Evolutionary conservation across 2,113 vertebrate genomes (phyloP), one percentile per base, ranked within the genome.

Genomic region (Hystrix brachyura): DNA sequence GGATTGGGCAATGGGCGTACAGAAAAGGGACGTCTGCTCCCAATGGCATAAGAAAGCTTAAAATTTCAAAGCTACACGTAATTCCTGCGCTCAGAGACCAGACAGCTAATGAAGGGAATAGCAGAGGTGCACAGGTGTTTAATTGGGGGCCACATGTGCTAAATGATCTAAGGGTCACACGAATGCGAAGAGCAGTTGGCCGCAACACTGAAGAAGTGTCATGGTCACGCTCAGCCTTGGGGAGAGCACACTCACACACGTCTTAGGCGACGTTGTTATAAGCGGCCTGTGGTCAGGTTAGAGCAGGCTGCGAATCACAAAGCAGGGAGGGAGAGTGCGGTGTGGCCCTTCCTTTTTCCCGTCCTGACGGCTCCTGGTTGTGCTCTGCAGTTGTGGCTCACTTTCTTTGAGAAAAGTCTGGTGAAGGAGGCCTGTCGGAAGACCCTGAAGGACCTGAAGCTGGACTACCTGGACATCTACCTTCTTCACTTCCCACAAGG

Each of bases 391-490:
- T 96, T 99, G 57, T 99, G 99, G 99, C 92, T 94, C 94, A 99
- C 99, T 19, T 99, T 98, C 89, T 99, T 99, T 59, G 96, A 98
- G 60, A 99, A 98, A 94, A 74, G 98, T 6, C 62, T 97, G 14
- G 98, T 99, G 80, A 98, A 97, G n/a, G 17, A 96, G n/a, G 97
- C 62, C 51, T 99, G 97, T 90, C 98, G 98, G 97, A 99, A 99
- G 95, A 99, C 99, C 4, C 98, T 99, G 15, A 94, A 94, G 76
- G 98, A 99, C 90, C 98, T 99, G 29, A 98, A 99, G 76, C 93
- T 99, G 95, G 98, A 98, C 62, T 99, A 99, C 92, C 89, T 99
- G 21, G 99, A 99, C 91, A 98, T 99, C 48, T 99, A 98, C 62
- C 98, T 99, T 1, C 83, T 99, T 55, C 99, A 99, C 96, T 99